These are phyloP conservation scores for Enteromius viviparus DNA, from an alignment of 2,797 vertebrate species.

Conservation along the genomic window DNA sequence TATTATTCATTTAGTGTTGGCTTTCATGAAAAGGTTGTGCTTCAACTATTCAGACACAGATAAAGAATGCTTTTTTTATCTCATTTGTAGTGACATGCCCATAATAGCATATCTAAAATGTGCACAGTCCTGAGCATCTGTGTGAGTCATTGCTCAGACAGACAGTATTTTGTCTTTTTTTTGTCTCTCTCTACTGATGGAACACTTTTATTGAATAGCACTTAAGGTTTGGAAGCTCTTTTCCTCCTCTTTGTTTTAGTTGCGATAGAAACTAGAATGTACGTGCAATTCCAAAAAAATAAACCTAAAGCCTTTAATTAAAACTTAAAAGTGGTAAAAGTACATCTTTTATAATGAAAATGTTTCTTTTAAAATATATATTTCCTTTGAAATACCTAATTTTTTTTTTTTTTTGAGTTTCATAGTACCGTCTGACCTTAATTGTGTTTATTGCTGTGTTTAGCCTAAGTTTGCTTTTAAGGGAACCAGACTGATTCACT, in stretches of 20 bases:
- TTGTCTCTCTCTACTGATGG: constrained; percentile 46
- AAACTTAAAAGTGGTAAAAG: constrained; percentile 17
- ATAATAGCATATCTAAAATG: constrained; percentile 14
- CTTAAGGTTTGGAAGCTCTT: constrained; percentile 75
- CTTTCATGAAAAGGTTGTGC: not conserved
- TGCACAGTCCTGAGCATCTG: not conserved
- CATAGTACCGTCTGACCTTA: not conserved
- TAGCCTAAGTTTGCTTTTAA: not conserved
- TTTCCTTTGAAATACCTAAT: not conserved
- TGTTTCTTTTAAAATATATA: not conserved
- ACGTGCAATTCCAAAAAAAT: constrained; percentile 72
- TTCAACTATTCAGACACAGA: not conserved
- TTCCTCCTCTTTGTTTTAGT: constrained; percentile 70
- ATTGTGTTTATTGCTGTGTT: constrained; percentile 19
- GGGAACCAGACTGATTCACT: not conserved
- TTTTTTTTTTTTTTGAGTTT: not conserved
- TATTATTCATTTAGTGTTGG: not conserved
- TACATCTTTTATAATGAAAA: not conserved
- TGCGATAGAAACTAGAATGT: constrained; percentile 81
- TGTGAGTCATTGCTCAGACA: constrained; percentile 28
- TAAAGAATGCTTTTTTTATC: not conserved
- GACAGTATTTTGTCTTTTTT: constrained; percentile 36
- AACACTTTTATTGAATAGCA: constrained; percentile 68
- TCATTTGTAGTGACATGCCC: not conserved
- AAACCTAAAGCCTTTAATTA: constrained; percentile 57